phyloP scores from a whole-genome alignment of 2,888 invertebrate species.

The Gibbula magus region DNA sequence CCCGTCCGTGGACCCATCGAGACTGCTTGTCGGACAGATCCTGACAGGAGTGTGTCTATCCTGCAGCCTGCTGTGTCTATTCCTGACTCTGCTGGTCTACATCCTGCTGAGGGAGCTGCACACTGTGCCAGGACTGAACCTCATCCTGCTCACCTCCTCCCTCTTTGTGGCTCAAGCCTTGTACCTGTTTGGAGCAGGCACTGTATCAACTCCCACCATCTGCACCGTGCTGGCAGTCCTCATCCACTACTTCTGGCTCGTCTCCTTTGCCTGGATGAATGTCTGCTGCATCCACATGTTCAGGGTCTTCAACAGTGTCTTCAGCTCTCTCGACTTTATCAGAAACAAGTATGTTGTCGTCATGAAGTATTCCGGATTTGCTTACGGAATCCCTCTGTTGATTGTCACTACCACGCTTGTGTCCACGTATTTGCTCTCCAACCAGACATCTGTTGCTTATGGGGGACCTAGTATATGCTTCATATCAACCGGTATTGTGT shows the following conservation, averaged over 20 bases:
- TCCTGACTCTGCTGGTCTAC: neutral
- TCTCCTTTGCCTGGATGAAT: slow-evolving; percentile 21
- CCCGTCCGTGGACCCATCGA: neutral
- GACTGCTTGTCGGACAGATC: neutral
- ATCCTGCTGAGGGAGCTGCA: neutral
- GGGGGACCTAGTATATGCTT: neutral
- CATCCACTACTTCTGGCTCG: slow-evolving; percentile 24
- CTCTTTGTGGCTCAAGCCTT: slow-evolving; percentile 1
- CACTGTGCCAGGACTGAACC: slow-evolving; percentile 11
- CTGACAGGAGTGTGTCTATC: neutral
- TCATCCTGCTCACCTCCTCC: neutral
- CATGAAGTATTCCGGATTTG: neutral
- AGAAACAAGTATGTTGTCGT: neutral
- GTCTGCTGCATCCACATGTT: slow-evolving; percentile 19
- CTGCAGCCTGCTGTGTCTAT: neutral
- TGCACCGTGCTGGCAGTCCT: slow-evolving; percentile 13
- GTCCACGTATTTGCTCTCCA: neutral
- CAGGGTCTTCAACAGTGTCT: neutral
- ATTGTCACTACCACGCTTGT: neutral
- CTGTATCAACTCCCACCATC: neutral
- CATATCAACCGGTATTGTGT: neutral
- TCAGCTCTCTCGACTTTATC: neutral
- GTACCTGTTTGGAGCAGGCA: slow-evolving; percentile 6
- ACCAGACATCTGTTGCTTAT: neutral
- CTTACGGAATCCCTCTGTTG: neutral